Base-by-base conservation (phyloP, 2,113 vertebrate species). In the Sarotherodon lohbergeri region DNA sequence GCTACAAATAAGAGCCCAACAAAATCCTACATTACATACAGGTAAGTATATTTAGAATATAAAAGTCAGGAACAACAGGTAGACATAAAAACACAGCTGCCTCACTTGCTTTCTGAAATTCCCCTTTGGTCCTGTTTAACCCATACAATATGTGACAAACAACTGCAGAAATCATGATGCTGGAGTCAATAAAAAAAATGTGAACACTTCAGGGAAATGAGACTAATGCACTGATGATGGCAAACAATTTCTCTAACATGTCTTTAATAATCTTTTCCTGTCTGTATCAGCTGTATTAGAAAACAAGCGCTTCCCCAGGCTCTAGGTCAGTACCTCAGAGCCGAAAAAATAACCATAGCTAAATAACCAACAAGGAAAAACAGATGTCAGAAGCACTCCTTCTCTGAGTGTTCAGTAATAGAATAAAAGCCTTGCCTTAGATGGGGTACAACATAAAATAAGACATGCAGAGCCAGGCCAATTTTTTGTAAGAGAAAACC, bases 351-450 rank as follows among this genome's bases (percentile, higher is more conserved):
- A 81, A 14, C 9, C 22, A 68, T 61, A 12, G 57, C 29, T 59
- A 88, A 87, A 86, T 76, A 81, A 73, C 61, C 61, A 66, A 54
- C 13, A 71, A 57, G n/a, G 19, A 73, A 73, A 87, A 56, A 82
- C 39, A 55, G 22, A 81, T 66, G 56, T 83, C 84, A 85, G 24
- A 84, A 85, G 80, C 81, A 73, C 63, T 82, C 34, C 76, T 10
- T 78, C 82, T 85, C 39, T 79, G 83, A 93, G 89, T 86, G 73
- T 90, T 89, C 59, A 1, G 63, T 94, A 90, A 94, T 92, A 82
- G 88, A 92, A 89, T 92, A 68, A 94, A 91, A 92, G 90, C 88
- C 56, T 89, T 36, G 39, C 80, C 36, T 83, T 83, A 9, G 27
- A 36, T 27, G 7, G 34, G 59, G 36, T 5, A 39, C 39, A 22